Percentiles rank a stretch among this genome's conserved stretches.
phyloP scores from a whole-genome alignment of 2,797 vertebrate genomes.

The Macropodus opercularis region DNA sequence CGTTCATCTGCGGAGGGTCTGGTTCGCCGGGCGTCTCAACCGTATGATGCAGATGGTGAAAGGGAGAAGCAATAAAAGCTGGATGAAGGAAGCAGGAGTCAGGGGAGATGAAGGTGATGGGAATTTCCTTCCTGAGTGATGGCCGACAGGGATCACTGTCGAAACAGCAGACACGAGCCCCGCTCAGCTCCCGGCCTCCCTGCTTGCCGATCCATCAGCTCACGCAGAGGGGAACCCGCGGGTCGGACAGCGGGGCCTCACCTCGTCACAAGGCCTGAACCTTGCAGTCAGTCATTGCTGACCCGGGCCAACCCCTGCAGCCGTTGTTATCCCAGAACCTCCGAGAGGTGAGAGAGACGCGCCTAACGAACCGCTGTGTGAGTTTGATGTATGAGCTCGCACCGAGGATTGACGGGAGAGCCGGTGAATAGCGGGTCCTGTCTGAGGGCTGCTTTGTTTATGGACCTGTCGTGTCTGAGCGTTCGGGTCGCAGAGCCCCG shows the following conservation, averaged over 20 bases:
- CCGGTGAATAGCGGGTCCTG: constrained; percentile 47
- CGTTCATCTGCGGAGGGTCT: constrained; percentile 36
- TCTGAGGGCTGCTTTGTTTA: constrained; percentile 44
- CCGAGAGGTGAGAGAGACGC: constrained; percentile 49
- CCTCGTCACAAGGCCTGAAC: constrained; percentile 63
- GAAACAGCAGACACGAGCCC: constrained; percentile 43
- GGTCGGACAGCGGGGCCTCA: constrained; percentile 45
- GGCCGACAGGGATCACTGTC: constrained; percentile 61
- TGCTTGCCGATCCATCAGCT: constrained; percentile 46
- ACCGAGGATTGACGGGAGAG: constrained; percentile 64
- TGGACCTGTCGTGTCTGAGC: constrained; percentile 38
- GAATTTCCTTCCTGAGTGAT: constrained; percentile 51
- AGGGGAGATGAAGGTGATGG: constrained; percentile 42
- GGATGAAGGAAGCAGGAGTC: constrained; percentile 39
- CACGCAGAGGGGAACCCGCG: constrained; percentile 34
- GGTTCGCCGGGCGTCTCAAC: constrained; percentile 31
- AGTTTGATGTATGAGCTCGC: constrained; percentile 70
- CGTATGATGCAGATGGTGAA: constrained; percentile 17
- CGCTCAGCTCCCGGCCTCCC: constrained; percentile 4
- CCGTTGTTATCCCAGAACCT: constrained; percentile 61
- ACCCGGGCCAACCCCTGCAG: constrained; percentile 45
- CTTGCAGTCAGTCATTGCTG: constrained; percentile 66
- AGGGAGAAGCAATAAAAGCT: constrained; percentile 16
- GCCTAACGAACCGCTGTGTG: constrained; percentile 42
- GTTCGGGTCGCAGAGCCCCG: constrained; percentile 40